phyloP scores from a whole-genome alignment of 2,797 vertebrate species.

The Mergus octosetaceus region DNA sequence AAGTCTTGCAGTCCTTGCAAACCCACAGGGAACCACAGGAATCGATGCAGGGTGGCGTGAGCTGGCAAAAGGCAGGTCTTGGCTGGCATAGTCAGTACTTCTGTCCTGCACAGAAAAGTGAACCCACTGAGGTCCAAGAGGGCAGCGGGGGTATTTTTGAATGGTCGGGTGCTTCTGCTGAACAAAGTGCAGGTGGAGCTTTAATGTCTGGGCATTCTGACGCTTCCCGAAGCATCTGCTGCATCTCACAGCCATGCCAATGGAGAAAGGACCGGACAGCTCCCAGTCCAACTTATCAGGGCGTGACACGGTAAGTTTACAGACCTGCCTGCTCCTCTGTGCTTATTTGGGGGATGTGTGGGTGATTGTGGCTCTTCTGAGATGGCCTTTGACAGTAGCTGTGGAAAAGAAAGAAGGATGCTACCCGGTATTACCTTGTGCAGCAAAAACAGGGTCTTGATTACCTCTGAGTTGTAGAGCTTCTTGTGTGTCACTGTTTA shows the following conservation, averaged over 20 bases:
- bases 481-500: not conserved
- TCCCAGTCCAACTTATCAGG: not conserved
- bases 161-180: not conserved
- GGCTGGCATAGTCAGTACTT: not conserved
- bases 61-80: not conserved
- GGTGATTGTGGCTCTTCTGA: not conserved
- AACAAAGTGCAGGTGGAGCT: not conserved
- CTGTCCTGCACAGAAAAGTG: not conserved
- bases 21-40: not conserved
- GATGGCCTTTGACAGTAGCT: not conserved
- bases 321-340: not conserved
- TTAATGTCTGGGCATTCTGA: not conserved
- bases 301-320: not conserved
- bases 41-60: not conserved
- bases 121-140: not conserved
- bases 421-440: not conserved
- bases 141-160: not conserved
- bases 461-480: not conserved
- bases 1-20: not conserved
- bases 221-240: not conserved
- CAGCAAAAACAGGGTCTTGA: fast-evolving
- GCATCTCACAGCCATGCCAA: not conserved
- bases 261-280: not conserved
- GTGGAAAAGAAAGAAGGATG: not conserved
- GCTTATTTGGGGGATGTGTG: not conserved